Evolutionary conservation across 1,140 invertebrate genomes (phyloP).

Genomic region (Ceratosolen fusciceps): DNA sequence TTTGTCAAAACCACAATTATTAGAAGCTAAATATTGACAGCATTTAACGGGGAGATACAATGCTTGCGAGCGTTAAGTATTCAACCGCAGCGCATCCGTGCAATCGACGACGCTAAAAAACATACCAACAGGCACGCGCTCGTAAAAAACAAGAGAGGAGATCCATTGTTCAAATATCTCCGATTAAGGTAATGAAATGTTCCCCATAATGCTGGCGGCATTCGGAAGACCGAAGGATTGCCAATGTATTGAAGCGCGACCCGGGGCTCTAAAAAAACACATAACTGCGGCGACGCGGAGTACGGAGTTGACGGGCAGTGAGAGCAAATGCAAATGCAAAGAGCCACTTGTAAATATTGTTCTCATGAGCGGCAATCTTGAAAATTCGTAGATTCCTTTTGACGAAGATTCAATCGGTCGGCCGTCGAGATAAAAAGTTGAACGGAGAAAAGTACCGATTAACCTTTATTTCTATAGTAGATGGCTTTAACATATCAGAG

Average conservation of each 20-base stretch:
- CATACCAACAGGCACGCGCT: background rate
- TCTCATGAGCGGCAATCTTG: slow-evolving; percentile 24
- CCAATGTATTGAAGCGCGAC: background rate
- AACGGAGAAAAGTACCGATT: too few relatives aligned
- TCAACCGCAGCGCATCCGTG: background rate
- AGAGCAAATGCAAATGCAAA: too few relatives aligned
- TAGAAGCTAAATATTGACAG: background rate
- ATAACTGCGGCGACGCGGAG: background rate
- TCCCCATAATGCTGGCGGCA: background rate
- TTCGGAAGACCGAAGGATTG: background rate
- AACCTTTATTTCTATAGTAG: too few relatives aligned
- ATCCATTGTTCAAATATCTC: background rate
- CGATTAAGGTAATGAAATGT: background rate
- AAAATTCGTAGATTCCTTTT: background rate
- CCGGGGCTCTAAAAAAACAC: background rate
- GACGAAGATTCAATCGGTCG: background rate
- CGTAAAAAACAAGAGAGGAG: background rate
- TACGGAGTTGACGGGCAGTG: too few relatives aligned
- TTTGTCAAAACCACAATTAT: background rate
- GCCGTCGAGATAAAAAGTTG: background rate
- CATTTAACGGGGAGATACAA: background rate
- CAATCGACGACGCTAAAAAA: background rate
- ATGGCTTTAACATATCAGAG: too few relatives aligned
- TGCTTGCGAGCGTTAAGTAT: background rate
- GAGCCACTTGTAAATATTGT: slow-evolving; percentile 40